These are phyloP conservation scores for Eristalis tenax DNA, from an alignment of 2,888 invertebrate genomes.

Conservation along the genomic window DNA sequence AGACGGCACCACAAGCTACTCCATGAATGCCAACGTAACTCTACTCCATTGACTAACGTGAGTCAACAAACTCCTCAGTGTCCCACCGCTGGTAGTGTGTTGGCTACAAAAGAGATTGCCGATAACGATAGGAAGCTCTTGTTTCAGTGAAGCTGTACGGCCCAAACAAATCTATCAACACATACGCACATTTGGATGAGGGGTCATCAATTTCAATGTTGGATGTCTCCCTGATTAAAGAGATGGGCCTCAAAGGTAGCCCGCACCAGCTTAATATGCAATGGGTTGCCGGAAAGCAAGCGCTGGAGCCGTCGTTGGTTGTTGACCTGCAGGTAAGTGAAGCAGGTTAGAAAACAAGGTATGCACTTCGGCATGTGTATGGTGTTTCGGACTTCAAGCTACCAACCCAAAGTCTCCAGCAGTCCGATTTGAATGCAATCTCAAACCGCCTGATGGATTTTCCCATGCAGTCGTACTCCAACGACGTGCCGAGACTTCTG, in stretches of 20 bases:
- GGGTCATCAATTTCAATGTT: too few species aligned
- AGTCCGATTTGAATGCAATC: slow-evolving; percentile 1
- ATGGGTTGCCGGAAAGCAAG: slow-evolving; percentile 4
- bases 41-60: too few species aligned
- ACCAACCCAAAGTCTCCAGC: slow-evolving; percentile 45
- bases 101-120: too few species aligned
- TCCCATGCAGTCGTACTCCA: slow-evolving; percentile 33
- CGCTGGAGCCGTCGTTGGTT: slow-evolving; percentile 1
- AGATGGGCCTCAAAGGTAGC: not conserved
- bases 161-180: too few species aligned
- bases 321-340: slow-evolving; percentile 49
- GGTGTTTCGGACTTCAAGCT: not conserved
- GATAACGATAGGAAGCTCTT: too few species aligned
- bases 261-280: not conserved
- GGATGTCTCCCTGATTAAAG: too few species aligned
- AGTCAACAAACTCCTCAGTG: too few species aligned
- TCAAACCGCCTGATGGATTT: slow-evolving; percentile 11
- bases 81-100: too few species aligned
- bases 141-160: too few species aligned
- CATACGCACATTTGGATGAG: too few species aligned
- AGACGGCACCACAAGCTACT: too few species aligned
- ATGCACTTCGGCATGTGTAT: not conserved
- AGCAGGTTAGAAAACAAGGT: slow-evolving; percentile 13
- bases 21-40: too few species aligned
- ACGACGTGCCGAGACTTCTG: slow-evolving; percentile 37